Conservation (phyloP, 2,113 vertebrate species). For the Psettodes erumei region DNA sequence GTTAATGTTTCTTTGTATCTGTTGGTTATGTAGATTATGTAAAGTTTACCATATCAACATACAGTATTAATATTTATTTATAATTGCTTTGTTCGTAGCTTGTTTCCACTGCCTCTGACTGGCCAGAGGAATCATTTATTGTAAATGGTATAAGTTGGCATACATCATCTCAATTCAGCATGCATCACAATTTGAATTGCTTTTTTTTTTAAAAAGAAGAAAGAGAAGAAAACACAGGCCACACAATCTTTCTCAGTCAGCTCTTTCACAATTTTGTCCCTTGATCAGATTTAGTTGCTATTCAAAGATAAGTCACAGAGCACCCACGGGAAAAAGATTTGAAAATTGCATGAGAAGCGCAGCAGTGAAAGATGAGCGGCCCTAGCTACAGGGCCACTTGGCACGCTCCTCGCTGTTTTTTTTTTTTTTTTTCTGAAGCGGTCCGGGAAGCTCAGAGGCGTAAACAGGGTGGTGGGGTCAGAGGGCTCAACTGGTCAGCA, state of each 20-base stretch:
- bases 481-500: conserved; percentile 36
- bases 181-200: not conserved
- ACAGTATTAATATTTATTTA: too few relatives aligned
- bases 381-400: conserved; percentile 29
- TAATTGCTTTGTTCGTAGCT: too few relatives aligned
- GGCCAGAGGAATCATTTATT: not conserved
- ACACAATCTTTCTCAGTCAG: not conserved
- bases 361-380: conserved; percentile 21
- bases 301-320: not conserved
- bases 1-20: not conserved
- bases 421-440: too few relatives aligned
- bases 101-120: not conserved
- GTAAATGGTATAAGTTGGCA: not conserved
- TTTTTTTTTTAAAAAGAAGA: too few relatives aligned
- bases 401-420: conserved; percentile 33
- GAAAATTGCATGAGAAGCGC: conserved; percentile 16
- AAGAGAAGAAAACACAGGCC: not conserved
- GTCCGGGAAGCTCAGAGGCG: conserved; percentile 52
- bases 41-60: too few relatives aligned
- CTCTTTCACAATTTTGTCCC: not conserved
- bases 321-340: not conserved
- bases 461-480: conserved; percentile 61
- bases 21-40: not conserved
- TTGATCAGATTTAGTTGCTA: conserved; percentile 7
- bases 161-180: not conserved